Evolutionary conservation across 1,140 invertebrate species (phyloP).

Genomic region (Bombus turneri): DNA sequence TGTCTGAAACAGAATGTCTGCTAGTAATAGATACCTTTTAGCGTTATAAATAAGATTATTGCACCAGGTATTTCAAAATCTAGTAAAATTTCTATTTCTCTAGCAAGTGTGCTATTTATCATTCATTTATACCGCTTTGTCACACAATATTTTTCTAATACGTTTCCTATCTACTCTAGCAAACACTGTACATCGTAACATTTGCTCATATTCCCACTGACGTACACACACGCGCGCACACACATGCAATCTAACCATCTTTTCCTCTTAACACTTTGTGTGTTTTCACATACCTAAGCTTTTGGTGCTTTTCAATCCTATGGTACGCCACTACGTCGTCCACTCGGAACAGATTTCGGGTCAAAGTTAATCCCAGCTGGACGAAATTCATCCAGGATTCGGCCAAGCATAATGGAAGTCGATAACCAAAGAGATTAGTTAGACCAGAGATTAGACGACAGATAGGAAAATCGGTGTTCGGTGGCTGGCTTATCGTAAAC

Average conservation of each 20-base stretch:
- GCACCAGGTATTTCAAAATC: too few species aligned
- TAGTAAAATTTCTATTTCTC: too few species aligned
- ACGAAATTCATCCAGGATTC: constrained; percentile 26
- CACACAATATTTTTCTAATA: too few species aligned
- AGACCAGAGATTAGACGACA: constrained; percentile 39
- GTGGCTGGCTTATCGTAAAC: constrained; percentile 38
- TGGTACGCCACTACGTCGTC: not conserved
- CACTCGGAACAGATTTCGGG: constrained; percentile 28
- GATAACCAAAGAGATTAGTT: constrained; percentile 51
- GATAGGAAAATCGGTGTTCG: constrained; percentile 47
- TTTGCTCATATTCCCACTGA: too few species aligned
- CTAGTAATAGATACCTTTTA: too few species aligned
- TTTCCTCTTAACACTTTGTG: not conserved
- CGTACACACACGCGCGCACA: too few species aligned
- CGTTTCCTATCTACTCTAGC: too few species aligned
- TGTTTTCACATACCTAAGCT: not conserved
- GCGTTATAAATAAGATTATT: too few species aligned
- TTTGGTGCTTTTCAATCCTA: not conserved
- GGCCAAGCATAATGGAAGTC: constrained; percentile 37
- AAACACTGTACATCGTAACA: too few species aligned
- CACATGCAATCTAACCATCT: not conserved
- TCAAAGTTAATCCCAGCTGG: constrained; percentile 33
- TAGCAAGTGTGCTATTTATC: too few species aligned
- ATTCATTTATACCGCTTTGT: too few species aligned
- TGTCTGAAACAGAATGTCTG: too few species aligned